Evolutionary conservation across 2,888 invertebrate species (phyloP), one percentile per base, ranked within the genome.

Genomic region (Allacma fusca): DNA sequence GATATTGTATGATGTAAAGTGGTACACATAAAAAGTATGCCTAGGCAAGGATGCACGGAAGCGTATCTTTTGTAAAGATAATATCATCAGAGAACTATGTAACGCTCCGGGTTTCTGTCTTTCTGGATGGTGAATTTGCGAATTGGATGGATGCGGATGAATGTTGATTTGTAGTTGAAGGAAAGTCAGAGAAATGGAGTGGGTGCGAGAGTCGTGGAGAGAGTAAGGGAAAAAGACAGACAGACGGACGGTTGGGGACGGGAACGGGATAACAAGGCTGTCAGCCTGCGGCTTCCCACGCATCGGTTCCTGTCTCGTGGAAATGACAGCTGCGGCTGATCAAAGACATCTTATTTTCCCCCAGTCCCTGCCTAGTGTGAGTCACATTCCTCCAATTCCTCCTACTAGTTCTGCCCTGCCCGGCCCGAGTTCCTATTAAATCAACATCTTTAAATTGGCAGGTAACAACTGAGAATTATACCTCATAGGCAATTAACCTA

Each of bases 321-420:
- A 76, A 73, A 79, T 79, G 78, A 78, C 78, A 78, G 79, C 71
- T 79, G 79, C 76, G 79, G 79, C 69, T 76, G 76, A 79, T 79
- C 79, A 79, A 79, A 79, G 76, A 73, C 34, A 44, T 79, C 78
- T 75, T 78, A 71, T 67, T 68, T 57, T 28, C 28, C 65, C 57
- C 70, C 23, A 9, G 50, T 2, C n/a, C 23, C 78, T 75, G 64
- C 43, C 44, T 29, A 29, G 23, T 26, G 9, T 12, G 5, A 50
- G 1, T 50, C 65, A 24, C 70, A 34, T 62, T 62, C n/a, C 62
- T 26, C 16, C 24, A 67, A 16, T 21, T 40, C 34, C 34, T 34
- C 40, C 59, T 59, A 16, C 74, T 43, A 29, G 13, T 16, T 40
- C 28, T 21, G 5, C 43, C 64, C 26, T 40, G n/a, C 1, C 64